Conservation (phyloP, 2,797 vertebrate genomes). For the Nasua narica region DNA sequence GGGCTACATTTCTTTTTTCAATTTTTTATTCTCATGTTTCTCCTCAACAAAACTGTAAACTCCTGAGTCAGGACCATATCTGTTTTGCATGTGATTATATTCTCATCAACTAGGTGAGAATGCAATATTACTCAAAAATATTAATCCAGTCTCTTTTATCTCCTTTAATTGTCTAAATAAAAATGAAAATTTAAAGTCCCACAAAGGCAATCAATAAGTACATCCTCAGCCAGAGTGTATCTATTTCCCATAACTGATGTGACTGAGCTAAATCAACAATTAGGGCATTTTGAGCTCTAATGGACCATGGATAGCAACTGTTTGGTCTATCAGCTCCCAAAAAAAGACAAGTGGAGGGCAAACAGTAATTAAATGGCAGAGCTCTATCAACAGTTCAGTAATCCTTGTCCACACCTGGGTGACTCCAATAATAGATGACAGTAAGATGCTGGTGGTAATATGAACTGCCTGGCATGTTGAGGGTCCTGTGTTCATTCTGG, state of each 20-base stretch:
- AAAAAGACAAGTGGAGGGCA: background rate
- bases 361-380: background rate
- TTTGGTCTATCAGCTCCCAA: background rate
- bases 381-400: background rate
- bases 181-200: background rate
- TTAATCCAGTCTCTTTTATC: background rate
- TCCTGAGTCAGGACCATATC: background rate
- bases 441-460: background rate
- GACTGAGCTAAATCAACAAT: background rate
- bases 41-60: background rate
- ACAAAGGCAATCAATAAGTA: background rate
- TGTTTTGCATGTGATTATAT: background rate
- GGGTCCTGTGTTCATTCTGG: background rate
- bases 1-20: background rate
- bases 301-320: background rate
- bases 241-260: background rate
- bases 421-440: background rate
- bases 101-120: background rate
- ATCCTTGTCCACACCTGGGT: background rate
- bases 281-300: background rate
- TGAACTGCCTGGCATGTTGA: background rate
- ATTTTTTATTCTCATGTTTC: background rate
- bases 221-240: background rate
- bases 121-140: background rate
- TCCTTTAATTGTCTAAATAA: background rate